Base-by-base conservation (phyloP, 2,797 vertebrate species). In the Argya squamiceps region DNA sequence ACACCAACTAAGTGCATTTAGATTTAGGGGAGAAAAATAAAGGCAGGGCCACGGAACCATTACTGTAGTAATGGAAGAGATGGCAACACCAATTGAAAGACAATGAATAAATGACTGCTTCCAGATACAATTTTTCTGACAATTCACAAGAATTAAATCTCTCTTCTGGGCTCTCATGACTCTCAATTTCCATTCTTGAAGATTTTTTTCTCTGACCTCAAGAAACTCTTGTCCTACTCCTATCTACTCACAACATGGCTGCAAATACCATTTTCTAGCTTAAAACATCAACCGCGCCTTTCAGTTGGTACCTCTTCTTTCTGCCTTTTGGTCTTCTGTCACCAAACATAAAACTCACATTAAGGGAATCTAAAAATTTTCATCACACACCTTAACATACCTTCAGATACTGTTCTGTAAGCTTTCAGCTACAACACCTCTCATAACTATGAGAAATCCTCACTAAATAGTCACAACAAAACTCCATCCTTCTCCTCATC, bases 401-500 rank as follows among this genome's bases (percentile, higher is more conserved):
- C 39, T 74, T 81, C 76, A 90, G 39, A 68, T 36, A 74, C 5
- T 24, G 18, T 37, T 87, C 49, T 58, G 19, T 43, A 47, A 70
- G 43, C 47, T 59, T 88, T 65, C 43, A 55, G 43, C 39, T 86
- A 6, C 21, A 30, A 43, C 0, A 0, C 15, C 26, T 6, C 23
- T 53, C 8, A 12, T 9, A 41, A 2, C 3, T 46, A 47, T 12
- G 32, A 67, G 29, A 83, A 65, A 82, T 44, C 37, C 44, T 69
- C 43, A 36, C 36, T 49, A 55, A 86, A 63, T 1, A 69, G 27
- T n/a, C 49, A 77, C 2, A 24, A 70, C 30, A 26, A 75, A 85
- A 58, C 10, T 50, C n/a, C 2, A 2, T 59, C n/a, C 24, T 83
- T 53, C 37, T 86, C 21, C n/a, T 43, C 37, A 37, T 50, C n/a